Evolutionary conservation across 2,888 invertebrate genomes (phyloP).

Genomic region (Rhagonycha lutea): DNA sequence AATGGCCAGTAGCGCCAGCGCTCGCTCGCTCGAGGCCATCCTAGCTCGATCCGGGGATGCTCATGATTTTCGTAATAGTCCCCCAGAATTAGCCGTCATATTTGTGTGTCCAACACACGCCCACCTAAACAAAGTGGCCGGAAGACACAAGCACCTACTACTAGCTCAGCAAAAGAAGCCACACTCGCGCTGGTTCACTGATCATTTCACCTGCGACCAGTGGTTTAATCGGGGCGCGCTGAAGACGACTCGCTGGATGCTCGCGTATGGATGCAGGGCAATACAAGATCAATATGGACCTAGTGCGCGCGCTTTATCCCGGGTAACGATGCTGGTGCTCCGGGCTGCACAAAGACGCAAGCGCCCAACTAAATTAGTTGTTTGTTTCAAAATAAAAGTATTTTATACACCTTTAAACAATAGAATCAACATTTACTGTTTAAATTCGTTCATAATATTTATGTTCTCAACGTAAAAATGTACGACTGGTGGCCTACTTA

Average conservation of each 20-base stretch:
- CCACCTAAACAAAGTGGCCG: slow-evolving; percentile 36
- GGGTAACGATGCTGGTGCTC: slow-evolving; percentile 59
- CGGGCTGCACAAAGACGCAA: slow-evolving; percentile 50
- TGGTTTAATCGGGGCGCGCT: slow-evolving; percentile 35
- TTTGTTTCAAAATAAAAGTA: slow-evolving; percentile 4
- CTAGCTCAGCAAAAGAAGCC: slow-evolving; percentile 49
- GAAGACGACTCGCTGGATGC: slow-evolving; percentile 33
- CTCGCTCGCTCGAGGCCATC: slow-evolving; percentile 50
- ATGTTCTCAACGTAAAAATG: not conserved
- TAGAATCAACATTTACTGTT: not conserved
- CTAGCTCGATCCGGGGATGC: slow-evolving; percentile 47
- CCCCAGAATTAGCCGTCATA: slow-evolving; percentile 54
- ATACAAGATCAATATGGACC: slow-evolving; percentile 40
- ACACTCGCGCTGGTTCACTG: slow-evolving; percentile 46
- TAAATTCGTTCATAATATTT: not conserved
- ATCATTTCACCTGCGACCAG: slow-evolving; percentile 45
- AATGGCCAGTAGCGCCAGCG: slow-evolving; percentile 52
- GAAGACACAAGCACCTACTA: slow-evolving; percentile 42
- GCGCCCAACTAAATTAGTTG: slow-evolving; percentile 36
- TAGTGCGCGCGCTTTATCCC: slow-evolving; percentile 55
- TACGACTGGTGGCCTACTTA: too few species aligned
- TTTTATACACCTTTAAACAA: not conserved
- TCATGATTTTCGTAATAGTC: slow-evolving; percentile 50
- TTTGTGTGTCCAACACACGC: slow-evolving; percentile 40
- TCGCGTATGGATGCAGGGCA: slow-evolving; percentile 32